phyloP scores from a whole-genome alignment of 2,888 invertebrate species.

The Neoaliturus tenellus region DNA sequence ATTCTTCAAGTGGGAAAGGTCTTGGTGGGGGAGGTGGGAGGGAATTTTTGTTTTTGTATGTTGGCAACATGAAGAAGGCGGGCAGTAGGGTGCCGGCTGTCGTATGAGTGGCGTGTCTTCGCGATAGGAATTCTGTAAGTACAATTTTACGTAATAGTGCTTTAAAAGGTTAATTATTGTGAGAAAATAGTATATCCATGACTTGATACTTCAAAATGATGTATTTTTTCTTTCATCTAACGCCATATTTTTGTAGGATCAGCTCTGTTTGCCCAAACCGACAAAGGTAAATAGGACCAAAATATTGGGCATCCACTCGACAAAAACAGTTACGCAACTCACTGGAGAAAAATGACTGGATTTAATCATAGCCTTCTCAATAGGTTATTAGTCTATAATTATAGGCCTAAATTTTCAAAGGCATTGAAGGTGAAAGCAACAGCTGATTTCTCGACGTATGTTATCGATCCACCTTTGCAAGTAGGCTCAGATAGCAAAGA shows the following conservation, averaged over 20 bases:
- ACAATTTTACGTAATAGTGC: constrained; percentile 7
- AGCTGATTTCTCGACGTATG: neutral
- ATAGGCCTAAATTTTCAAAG: neutral
- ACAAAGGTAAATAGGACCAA: neutral
- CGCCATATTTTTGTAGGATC: too few relatives aligned
- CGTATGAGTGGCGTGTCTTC: neutral
- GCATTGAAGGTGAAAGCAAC: neutral
- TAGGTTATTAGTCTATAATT: neutral
- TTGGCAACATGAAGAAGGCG: neutral
- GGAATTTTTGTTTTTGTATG: neutral
- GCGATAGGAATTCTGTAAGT: neutral
- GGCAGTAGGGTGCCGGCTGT: constrained; percentile 13
- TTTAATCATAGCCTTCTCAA: too few relatives aligned
- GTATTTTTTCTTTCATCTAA: too few relatives aligned
- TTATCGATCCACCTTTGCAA: neutral
- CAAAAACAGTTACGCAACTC: neutral
- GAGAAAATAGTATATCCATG: too few relatives aligned
- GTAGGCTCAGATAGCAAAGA: too few relatives aligned
- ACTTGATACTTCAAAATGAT: too few relatives aligned
- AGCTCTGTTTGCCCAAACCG: neutral
- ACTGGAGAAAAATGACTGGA: too few relatives aligned
- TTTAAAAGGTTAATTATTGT: neutral
- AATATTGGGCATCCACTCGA: neutral
- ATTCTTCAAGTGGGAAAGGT: neutral
- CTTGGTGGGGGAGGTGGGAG: neutral